Evolutionary conservation across 35 echinoderm and acorn worm genomes (phyloP).

Genomic region (Lytechinus pictus): DNA sequence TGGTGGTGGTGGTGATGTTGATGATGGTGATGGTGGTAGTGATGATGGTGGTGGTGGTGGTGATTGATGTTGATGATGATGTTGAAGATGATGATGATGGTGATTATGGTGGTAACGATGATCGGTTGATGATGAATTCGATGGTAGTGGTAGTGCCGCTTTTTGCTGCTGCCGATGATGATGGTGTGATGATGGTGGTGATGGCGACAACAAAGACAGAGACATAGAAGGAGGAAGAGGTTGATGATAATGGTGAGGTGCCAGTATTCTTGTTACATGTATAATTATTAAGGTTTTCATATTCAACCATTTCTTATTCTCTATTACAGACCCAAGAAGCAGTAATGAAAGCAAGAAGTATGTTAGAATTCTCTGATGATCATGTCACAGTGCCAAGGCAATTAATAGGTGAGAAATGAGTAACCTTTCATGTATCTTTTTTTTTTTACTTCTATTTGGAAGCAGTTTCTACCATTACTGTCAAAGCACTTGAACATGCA

Average conservation of each 20-base stretch:
- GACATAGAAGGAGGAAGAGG: background rate
- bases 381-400: conserved; percentile 80
- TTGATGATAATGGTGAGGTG: too few species aligned
- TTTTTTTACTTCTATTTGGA: too few species aligned
- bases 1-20: background rate
- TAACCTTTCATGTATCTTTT: too few species aligned
- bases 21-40: background rate
- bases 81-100: background rate
- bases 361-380: conserved; percentile 92
- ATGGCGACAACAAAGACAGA: too few species aligned
- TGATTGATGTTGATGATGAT: background rate
- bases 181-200: background rate
- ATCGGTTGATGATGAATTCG: background rate
- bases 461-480: too few species aligned
- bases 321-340: conserved; percentile 33
- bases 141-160: background rate
- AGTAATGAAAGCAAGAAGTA: conserved; percentile 81
- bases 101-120: background rate
- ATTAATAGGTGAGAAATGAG: conserved; percentile 81
- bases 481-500: too few species aligned
- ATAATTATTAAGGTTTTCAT: background rate
- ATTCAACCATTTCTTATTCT: background rate
- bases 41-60: background rate
- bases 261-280: too few species aligned
- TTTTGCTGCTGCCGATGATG: background rate